Base-by-base conservation (phyloP, 2,797 vertebrate genomes). In the Sebastolobus alascanus region DNA sequence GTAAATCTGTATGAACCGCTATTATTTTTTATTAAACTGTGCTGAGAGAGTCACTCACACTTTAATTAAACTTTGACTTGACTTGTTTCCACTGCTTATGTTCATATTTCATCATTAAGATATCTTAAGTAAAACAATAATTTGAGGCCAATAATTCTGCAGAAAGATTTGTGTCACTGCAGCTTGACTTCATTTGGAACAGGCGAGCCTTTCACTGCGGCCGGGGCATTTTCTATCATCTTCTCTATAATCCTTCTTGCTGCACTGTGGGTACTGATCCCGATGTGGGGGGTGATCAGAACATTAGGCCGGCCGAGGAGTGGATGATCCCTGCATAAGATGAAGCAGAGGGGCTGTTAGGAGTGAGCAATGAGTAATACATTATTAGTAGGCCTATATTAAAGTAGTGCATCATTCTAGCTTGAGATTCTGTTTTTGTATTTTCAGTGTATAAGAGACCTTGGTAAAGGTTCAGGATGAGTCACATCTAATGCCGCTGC, bases 401-500 rank as follows among this genome's bases (percentile, higher is more conserved):
- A 63, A 20, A 33, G 9, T 8, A 13, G 40, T 40, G 11, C 22
- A 29, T 59, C 13, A 50, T 6, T 74, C 18, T 8, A 18, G 16
- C 27, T 22, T 33, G 14, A 65, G n/a, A 25, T 50, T 68, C 9
- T 22, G 35, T 38, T 12, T 29, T 55, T 52, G 59, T 25, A 20
- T 40, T 27, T 67, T 52, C 64, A 35, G 67, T 25, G 22, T 22
- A 46, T 46, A 5, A 75, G 29, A 61, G 69, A 93, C 91, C 91
- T 93, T 4, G 81, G 91, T 74, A 89, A 82, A 69, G 90, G 88
- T 75, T 93, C 91, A 29, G 92, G 92, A 40, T 92, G 68, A 0
- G 96, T 96, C 86, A 97, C 96, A 20, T 97, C 96, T 82, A 97
- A 84, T 2, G 91, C 96, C 6, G 96, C 96, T 4, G 93, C 95